Percentiles rank a stretch among this genome's conserved stretches.
These are phyloP conservation scores for Lophius piscatorius DNA, from an alignment of 2,113 vertebrate genomes.

Conservation along the genomic window DNA sequence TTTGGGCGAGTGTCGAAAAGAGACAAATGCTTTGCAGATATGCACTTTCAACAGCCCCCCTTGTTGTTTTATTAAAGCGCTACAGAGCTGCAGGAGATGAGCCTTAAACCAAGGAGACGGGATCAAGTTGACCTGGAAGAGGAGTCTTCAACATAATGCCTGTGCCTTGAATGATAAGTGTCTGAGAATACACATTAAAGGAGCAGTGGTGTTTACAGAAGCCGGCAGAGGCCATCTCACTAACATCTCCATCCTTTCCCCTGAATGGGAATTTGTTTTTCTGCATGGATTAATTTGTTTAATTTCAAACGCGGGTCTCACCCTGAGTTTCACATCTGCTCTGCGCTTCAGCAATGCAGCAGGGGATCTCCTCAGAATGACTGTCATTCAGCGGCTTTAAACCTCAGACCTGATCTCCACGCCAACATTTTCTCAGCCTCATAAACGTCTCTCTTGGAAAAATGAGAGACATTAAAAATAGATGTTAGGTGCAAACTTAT, in stretches of 20 bases:
- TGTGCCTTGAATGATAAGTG: slow-evolving; percentile 21
- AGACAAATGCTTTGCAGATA: slow-evolving; percentile 8
- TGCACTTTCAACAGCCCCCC: slow-evolving; percentile 10
- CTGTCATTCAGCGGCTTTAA: slow-evolving; percentile 16
- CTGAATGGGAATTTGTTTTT: neutral
- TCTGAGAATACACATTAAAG: slow-evolving; percentile 16
- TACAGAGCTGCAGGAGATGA: slow-evolving; percentile 14
- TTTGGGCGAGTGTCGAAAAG: slow-evolving; percentile 13
- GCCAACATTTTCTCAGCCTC: neutral
- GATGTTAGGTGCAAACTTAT: neutral
- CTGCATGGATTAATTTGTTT: slow-evolving; percentile 22
- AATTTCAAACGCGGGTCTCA: slow-evolving; percentile 9
- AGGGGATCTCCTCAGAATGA: slow-evolving; percentile 1
- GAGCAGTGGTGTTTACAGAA: neutral
- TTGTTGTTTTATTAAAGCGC: slow-evolving; percentile 36
- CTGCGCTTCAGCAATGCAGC: neutral
- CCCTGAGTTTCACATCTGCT: slow-evolving; percentile 10
- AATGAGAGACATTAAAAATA: neutral
- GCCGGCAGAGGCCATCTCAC: neutral
- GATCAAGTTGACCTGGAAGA: slow-evolving; percentile 26
- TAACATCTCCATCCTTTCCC: neutral
- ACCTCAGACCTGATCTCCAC: slow-evolving; percentile 20
- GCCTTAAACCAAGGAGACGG: slow-evolving; percentile 24
- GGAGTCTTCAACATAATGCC: slow-evolving; percentile 5
- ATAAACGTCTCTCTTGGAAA: neutral